A percentile compares a stretch with the other conserved stretches of the same genome.
Evolutionary conservation across 2,888 invertebrate genomes (phyloP).

Genomic region (Andricus curvator): DNA sequence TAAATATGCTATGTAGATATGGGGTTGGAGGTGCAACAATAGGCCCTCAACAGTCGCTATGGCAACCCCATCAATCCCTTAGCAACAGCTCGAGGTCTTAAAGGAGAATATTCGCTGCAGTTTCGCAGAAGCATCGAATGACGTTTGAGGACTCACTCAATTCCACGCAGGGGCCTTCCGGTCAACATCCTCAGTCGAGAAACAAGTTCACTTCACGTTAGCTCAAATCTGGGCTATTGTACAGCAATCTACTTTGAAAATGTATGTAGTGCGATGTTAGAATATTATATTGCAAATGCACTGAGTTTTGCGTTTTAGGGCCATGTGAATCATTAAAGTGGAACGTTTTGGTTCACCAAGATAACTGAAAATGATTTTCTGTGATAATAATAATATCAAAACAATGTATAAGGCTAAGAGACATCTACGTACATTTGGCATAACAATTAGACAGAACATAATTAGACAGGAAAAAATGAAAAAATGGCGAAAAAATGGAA

Average conservation of each 20-base stretch:
- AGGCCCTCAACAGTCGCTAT: conserved; percentile 75
- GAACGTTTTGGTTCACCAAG: neutral
- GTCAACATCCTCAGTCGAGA: conserved; percentile 39
- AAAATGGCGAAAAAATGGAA: no score
- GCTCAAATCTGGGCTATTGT: neutral
- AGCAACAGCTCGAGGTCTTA: conserved; percentile 78
- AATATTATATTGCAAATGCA: neutral
- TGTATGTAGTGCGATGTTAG: neutral
- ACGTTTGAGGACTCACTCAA: conserved; percentile 49
- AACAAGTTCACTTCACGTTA: neutral
- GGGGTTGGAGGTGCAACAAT: conserved; percentile 75
- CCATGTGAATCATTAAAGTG: neutral
- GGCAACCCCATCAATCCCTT: conserved; percentile 78
- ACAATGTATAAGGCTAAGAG: no score
- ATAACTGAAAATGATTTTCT: no score
- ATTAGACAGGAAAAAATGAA: no score
- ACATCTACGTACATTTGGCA: no score
- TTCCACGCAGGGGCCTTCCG: conserved; percentile 47
- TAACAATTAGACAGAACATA: no score
- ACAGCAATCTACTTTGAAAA: neutral
- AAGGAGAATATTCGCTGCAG: conserved; percentile 73
- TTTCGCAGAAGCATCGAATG: conserved; percentile 66
- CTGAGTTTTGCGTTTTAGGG: neutral
- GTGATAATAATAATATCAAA: no score
- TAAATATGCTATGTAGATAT: conserved; percentile 75